Base-by-base conservation (phyloP, 2,797 vertebrate species). In the Pseudochirops corinnae region DNA sequence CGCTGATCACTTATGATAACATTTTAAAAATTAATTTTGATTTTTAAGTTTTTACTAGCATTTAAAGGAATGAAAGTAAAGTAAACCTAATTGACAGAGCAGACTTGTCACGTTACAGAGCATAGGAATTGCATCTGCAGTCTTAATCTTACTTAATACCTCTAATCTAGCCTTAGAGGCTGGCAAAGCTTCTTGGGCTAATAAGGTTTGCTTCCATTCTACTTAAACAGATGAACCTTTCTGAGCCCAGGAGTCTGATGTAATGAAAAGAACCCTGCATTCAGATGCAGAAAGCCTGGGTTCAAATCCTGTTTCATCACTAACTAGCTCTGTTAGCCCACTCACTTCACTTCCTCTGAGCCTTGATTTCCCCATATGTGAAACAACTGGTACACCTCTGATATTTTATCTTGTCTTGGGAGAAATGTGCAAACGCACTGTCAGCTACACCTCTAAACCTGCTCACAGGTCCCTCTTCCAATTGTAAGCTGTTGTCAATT, bases 101-200 rank as follows among this genome's bases (percentile, higher is more conserved):
- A 82, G 39, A 87, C 24, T 26, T 46, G 74, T 87, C 74, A 87
- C 21, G 21, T 87, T 46, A 87, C 39, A 87, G 74, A 50, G 39
- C 74, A 87, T 87, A 9, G 39, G 74, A 87, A 87, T 87, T 87
- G 39, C 39, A 87, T 87, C 74, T 87, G 24, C 9, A 87, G 7
- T 26, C 21, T 87, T 87, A 50, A 87, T 46, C 74, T 87, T 87
- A 46, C 74, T 87, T 87, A 87, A 87, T 87, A 82, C 74, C 74
- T 87, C 39, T 50, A 87, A 87, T 87, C 74, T 87, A 87, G 74
- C 74, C 74, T 50, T 87, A 87, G 74, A 87, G 74, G 74, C 74
- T 87, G n/a, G 39, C 74, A 87, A 87, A 87, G 39, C 39, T 87
- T 87, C 74, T 46, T 50, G 74, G 74, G 74, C 39, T 87, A 87